phyloP scores from a whole-genome alignment of 1,140 invertebrate species.

The Pogonognathellus flavescens region DNA sequence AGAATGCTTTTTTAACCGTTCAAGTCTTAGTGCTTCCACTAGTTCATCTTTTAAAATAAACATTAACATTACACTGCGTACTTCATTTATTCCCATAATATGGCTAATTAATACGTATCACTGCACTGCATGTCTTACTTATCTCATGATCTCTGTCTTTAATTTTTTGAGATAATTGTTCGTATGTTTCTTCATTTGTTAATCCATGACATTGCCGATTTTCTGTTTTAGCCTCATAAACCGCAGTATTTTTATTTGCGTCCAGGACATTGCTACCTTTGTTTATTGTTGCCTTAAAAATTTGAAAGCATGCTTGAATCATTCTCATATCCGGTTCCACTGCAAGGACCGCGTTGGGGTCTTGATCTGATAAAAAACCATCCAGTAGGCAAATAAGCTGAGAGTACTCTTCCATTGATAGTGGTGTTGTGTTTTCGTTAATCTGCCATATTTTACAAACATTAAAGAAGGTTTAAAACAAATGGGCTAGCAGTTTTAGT shows the following conservation, averaged over 20 bases:
- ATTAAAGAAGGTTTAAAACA: background rate
- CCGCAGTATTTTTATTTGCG: background rate
- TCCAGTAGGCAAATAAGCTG: slow-evolving; percentile 58
- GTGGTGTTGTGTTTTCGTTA: slow-evolving; percentile 39
- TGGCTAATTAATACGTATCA: too few relatives aligned
- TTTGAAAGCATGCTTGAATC: slow-evolving; percentile 64
- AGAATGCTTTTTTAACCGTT: slow-evolving; percentile 51
- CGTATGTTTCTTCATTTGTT: slow-evolving; percentile 4
- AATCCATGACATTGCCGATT: background rate
- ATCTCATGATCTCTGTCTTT: background rate
- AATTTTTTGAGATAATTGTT: slow-evolving; percentile 32
- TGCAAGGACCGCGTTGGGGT: slow-evolving; percentile 57
- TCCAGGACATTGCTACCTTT: background rate
- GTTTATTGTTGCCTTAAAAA: slow-evolving; percentile 53
- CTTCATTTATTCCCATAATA: too few relatives aligned
- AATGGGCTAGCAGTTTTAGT: too few relatives aligned
- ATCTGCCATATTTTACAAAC: slow-evolving; percentile 24
- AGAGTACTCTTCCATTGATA: slow-evolving; percentile 57
- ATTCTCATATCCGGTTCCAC: slow-evolving; percentile 64
- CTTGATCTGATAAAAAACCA: slow-evolving; percentile 54
- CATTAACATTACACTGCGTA: too few relatives aligned
- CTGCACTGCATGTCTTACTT: background rate
- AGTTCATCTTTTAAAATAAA: slow-evolving; percentile 49
- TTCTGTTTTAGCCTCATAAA: background rate
- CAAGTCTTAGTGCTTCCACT: slow-evolving; percentile 55